Conservation (phyloP, 2,113 vertebrate genomes). For the Trogon melanurus region DNA sequence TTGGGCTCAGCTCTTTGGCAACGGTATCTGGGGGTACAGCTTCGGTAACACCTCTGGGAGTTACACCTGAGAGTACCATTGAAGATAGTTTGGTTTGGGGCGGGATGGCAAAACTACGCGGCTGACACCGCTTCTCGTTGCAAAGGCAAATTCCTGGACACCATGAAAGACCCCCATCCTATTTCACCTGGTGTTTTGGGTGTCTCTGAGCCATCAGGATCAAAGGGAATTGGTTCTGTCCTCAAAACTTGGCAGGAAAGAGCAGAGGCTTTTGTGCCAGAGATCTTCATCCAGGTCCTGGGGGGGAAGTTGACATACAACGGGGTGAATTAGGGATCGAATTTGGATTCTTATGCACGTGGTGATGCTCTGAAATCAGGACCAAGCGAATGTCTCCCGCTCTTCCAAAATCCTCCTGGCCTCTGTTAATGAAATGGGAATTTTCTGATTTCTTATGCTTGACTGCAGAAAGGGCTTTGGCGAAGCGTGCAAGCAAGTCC, state of each 20-base stretch:
- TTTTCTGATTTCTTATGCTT: not conserved
- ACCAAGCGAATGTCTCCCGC: not conserved
- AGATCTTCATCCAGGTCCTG: too few relatives aligned
- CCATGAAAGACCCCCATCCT: too few relatives aligned
- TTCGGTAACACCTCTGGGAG: not conserved
- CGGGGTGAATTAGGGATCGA: not conserved
- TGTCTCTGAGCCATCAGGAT: too few relatives aligned
- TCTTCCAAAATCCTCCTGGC: not conserved
- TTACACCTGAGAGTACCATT: not conserved
- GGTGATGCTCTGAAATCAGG: not conserved
- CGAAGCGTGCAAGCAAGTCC: rapidly evolving
- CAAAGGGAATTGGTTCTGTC: too few relatives aligned
- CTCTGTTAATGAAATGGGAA: not conserved
- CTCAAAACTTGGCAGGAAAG: too few relatives aligned
- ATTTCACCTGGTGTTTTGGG: too few relatives aligned
- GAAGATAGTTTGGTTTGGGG: too few relatives aligned
- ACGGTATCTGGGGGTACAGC: not conserved
- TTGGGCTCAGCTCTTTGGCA: not conserved
- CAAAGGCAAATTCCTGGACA: too few relatives aligned
- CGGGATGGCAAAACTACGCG: too few relatives aligned
- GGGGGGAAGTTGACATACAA: too few relatives aligned
- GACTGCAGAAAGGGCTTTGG: not conserved
- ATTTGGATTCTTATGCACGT: rapidly evolving
- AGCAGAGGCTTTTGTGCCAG: too few relatives aligned
- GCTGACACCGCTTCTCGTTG: too few relatives aligned